Evolutionary conservation across 2,888 invertebrate genomes (phyloP).

Genomic region (Dusona sp.): DNA sequence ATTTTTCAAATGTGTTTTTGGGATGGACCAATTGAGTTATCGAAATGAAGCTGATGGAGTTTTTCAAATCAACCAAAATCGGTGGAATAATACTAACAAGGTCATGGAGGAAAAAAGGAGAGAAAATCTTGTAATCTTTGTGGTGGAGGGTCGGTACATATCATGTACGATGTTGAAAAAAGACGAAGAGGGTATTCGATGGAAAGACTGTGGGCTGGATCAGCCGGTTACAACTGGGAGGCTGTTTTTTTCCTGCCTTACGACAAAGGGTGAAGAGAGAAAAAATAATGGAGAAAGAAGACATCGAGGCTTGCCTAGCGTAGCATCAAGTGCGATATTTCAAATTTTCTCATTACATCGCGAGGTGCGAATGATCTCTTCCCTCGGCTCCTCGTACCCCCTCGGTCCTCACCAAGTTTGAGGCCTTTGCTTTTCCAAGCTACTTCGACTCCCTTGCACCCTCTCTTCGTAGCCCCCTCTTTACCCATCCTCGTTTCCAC

Average conservation of each 20-base stretch:
- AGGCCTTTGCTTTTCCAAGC: not conserved
- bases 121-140: slow-evolving; percentile 60
- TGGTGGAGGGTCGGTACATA: slow-evolving; percentile 56
- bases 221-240: slow-evolving; percentile 81
- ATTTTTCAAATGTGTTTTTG: not conserved
- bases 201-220: slow-evolving; percentile 75
- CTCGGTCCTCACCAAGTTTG: slow-evolving; percentile 45
- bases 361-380: slow-evolving; percentile 83
- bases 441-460: slow-evolving; percentile 12
- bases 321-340: slow-evolving; percentile 82
- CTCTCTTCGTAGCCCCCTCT: slow-evolving; percentile 54
- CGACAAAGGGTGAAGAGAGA: slow-evolving; percentile 30
- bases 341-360: slow-evolving; percentile 85
- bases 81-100: not conserved
- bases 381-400: slow-evolving; percentile 62
- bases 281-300: slow-evolving; percentile 51
- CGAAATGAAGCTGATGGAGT: not conserved
- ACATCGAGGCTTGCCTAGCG: slow-evolving; percentile 54
- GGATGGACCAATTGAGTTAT: not conserved
- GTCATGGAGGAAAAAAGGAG: slow-evolving; percentile 8
- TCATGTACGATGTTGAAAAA: slow-evolving; percentile 26
- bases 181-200: slow-evolving; percentile 48
- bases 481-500: slow-evolving; percentile 51
- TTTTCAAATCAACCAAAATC: not conserved
- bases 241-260: slow-evolving; percentile 76